Conservation (phyloP, 2,113 vertebrate genomes). For the Paradoxurus hermaphroditus region DNA sequence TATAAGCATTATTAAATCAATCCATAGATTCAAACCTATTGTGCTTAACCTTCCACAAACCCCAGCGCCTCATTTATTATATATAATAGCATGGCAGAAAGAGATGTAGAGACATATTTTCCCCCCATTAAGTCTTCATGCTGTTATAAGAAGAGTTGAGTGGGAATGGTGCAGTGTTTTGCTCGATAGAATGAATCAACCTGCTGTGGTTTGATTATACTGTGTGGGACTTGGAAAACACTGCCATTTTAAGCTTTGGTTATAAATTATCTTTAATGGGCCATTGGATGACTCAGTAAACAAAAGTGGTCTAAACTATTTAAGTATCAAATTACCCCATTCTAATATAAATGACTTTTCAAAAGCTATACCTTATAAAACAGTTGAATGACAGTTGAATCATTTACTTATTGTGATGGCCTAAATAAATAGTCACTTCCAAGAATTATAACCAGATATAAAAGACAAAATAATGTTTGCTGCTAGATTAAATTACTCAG, state of each 20-base stretch:
- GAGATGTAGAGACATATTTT: not conserved
- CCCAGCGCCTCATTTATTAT: not conserved
- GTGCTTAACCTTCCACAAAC: constrained; percentile 32
- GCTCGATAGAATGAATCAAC: not conserved
- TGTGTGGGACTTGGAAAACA: not conserved
- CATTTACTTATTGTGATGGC: constrained; percentile 36
- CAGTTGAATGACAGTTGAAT: constrained; percentile 46
- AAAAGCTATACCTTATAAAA: constrained; percentile 51
- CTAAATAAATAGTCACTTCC: constrained; percentile 56
- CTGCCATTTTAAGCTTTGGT: constrained; percentile 37
- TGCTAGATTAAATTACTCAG: constrained; percentile 44
- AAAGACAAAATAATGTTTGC: constrained; percentile 64
- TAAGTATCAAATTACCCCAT: constrained; percentile 31
- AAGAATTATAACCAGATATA: constrained; percentile 51
- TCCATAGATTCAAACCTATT: not conserved
- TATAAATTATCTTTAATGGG: constrained; percentile 19
- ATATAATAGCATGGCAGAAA: not conserved
- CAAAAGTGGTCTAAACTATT: constrained; percentile 35
- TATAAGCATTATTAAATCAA: not conserved
- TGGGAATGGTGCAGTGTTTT: constrained; percentile 14
- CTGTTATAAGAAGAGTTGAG: not conserved
- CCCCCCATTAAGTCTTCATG: not conserved
- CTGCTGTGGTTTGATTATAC: constrained; percentile 26
- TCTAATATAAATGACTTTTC: constrained; percentile 36
- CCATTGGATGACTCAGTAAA: constrained; percentile 4